phyloP scores from a whole-genome alignment of 1,140 invertebrate species.

The Metaphire vulgaris region DNA sequence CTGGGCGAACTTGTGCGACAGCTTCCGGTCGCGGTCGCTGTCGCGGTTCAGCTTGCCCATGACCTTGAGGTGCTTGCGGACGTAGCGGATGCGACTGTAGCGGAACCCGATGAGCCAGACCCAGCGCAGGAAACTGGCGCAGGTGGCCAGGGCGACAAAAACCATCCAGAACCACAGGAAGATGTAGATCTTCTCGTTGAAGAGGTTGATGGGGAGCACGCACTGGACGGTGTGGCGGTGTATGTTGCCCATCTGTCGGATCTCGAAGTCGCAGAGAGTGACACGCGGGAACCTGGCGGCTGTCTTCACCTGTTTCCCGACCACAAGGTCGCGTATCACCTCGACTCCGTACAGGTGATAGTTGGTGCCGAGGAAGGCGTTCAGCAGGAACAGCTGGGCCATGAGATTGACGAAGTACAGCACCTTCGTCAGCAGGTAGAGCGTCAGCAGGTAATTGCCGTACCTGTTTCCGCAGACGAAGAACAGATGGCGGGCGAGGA shows the following conservation, averaged over 20 bases:
- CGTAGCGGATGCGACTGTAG: constrained; percentile 45
- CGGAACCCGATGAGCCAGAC: constrained; percentile 35
- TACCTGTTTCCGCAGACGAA: constrained; percentile 48
- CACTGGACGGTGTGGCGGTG: constrained; percentile 57
- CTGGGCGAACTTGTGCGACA: constrained; percentile 31
- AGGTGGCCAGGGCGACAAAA: constrained; percentile 53
- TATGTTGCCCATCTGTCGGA: too few relatives aligned
- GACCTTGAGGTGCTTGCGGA: too few relatives aligned
- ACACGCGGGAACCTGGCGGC: constrained; percentile 51
- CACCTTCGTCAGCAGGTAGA: constrained; percentile 35
- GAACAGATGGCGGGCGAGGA: constrained; percentile 28
- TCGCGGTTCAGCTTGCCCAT: constrained; percentile 29
- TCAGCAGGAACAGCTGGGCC: constrained; percentile 36
- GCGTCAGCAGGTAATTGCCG: constrained; percentile 34
- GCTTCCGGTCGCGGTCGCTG: too few relatives aligned
- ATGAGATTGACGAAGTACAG: constrained; percentile 35
- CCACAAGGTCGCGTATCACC: constrained; percentile 32
- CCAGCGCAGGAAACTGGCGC: constrained; percentile 49
- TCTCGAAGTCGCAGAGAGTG: constrained; percentile 57
- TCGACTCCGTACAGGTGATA: constrained; percentile 37
- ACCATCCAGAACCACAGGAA: constrained; percentile 60
- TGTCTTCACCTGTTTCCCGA: constrained; percentile 29
- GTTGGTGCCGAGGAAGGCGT: too few relatives aligned
- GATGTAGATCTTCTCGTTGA: too few relatives aligned
- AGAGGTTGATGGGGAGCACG: constrained; percentile 56